These are phyloP conservation scores for Spheniscus mendiculus DNA, from an alignment of 2,113 vertebrate genomes.

Conservation along the genomic window DNA sequence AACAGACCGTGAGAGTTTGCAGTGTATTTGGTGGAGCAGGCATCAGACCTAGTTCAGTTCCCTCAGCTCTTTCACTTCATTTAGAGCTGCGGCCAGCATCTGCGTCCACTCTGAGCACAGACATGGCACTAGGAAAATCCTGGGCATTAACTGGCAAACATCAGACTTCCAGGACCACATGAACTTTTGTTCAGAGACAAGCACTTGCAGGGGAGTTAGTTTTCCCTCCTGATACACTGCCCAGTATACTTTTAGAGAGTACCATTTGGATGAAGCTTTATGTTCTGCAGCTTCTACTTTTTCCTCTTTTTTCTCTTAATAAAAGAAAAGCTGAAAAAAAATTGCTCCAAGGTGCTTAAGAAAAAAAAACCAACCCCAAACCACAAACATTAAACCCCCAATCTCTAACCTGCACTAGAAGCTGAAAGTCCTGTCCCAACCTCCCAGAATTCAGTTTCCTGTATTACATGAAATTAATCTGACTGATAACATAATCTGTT, in stretches of 20 bases:
- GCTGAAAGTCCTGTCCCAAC: neutral
- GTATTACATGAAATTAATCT: neutral
- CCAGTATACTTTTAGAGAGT: neutral
- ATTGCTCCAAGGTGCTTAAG: neutral
- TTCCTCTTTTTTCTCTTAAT: neutral
- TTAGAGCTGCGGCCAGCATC: neutral
- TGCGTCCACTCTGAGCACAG: fast-evolving
- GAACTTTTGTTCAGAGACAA: neutral
- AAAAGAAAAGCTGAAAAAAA: neutral
- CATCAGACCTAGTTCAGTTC: neutral
- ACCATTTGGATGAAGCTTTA: neutral
- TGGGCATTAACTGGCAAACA: neutral
- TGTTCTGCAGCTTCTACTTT: neutral
- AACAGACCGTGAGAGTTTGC: neutral
- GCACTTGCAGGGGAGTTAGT: neutral
- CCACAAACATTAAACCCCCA: neutral
- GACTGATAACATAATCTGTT: neutral
- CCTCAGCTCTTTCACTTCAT: neutral
- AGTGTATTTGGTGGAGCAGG: neutral
- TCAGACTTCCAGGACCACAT: neutral
- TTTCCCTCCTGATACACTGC: neutral
- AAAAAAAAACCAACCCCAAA: neutral
- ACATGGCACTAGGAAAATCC: neutral
- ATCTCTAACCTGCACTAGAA: neutral
- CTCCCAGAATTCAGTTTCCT: neutral